Conservation (phyloP, 2,113 vertebrate genomes). For the Peromyscus californicus region DNA sequence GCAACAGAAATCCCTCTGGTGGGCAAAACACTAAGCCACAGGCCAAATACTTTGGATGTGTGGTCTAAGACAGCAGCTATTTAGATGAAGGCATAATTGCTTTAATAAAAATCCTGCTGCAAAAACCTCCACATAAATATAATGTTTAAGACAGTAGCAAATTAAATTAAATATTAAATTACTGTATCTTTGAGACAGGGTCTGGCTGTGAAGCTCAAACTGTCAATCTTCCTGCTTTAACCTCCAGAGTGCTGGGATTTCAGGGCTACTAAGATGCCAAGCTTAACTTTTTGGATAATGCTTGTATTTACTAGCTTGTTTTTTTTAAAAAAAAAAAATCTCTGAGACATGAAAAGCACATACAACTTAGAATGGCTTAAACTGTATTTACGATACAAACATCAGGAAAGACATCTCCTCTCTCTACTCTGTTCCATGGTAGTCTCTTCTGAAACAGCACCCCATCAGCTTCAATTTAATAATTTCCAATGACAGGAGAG, state of each 20-base stretch:
- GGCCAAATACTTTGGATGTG: neutral
- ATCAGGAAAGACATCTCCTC: neutral
- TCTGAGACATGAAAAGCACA: neutral
- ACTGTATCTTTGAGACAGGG: neutral
- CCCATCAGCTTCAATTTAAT: neutral
- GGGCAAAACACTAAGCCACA: neutral
- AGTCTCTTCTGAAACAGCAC: neutral
- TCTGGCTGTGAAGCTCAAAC: neutral
- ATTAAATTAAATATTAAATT: neutral
- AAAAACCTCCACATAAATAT: neutral
- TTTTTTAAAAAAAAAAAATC: neutral
- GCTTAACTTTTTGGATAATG: slow-evolving; percentile 27
- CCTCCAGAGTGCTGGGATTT: neutral
- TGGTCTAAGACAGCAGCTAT: neutral
- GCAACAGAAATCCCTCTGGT: neutral
- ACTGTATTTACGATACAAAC: neutral
- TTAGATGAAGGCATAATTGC: neutral
- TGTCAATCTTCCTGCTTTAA: neutral
- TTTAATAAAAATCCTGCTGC: neutral
- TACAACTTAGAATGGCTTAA: neutral
- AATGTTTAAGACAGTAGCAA: neutral
- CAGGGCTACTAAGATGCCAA: neutral
- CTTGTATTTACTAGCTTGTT: neutral
- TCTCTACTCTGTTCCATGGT: neutral
- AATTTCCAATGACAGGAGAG: neutral